These are phyloP conservation scores for Lucilia sericata DNA, from an alignment of 1,140 invertebrate genomes.

Conservation along the genomic window DNA sequence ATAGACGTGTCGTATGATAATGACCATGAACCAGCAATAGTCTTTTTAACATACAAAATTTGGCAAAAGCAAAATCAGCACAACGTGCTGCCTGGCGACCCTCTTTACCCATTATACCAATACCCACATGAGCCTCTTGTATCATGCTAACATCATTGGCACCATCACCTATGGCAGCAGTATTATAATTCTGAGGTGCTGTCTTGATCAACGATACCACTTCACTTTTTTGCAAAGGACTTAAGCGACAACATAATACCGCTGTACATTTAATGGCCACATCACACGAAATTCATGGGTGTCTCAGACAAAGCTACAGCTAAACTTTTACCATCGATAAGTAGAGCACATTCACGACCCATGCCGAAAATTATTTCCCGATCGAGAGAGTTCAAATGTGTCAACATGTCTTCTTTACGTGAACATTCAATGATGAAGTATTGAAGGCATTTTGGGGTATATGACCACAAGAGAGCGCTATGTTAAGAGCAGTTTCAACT, in stretches of 20 bases:
- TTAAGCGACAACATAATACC: slow-evolving; percentile 83
- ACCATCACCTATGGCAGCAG: slow-evolving; percentile 83
- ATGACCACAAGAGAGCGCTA: slow-evolving; percentile 80
- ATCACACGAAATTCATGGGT: slow-evolving; percentile 70
- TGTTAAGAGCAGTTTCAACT: slow-evolving; percentile 83
- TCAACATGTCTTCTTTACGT: slow-evolving; percentile 60
- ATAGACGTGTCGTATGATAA: slow-evolving; percentile 81
- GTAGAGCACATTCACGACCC: slow-evolving; percentile 71
- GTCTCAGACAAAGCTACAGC: slow-evolving; percentile 69
- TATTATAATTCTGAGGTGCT: slow-evolving; percentile 72
- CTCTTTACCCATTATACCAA: slow-evolving; percentile 83
- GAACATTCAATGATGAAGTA: slow-evolving; percentile 72
- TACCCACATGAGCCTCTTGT: slow-evolving; percentile 81
- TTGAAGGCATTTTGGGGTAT: slow-evolving; percentile 74
- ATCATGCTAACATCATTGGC: slow-evolving; percentile 89
- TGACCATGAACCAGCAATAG: slow-evolving; percentile 82
- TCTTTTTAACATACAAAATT: slow-evolving; percentile 78
- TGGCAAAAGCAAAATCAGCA: slow-evolving; percentile 76
- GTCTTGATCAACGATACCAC: slow-evolving; percentile 80
- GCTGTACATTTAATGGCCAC: slow-evolving; percentile 75
- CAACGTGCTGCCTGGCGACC: slow-evolving; percentile 82
- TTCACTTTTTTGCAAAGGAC: slow-evolving; percentile 84
- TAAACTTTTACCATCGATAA: slow-evolving; percentile 77
- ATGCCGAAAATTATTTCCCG: slow-evolving; percentile 61
- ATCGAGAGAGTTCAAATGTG: slow-evolving; percentile 60